Conservation (phyloP, 2,888 invertebrate species). For the Trissolcus brochymenae region DNA sequence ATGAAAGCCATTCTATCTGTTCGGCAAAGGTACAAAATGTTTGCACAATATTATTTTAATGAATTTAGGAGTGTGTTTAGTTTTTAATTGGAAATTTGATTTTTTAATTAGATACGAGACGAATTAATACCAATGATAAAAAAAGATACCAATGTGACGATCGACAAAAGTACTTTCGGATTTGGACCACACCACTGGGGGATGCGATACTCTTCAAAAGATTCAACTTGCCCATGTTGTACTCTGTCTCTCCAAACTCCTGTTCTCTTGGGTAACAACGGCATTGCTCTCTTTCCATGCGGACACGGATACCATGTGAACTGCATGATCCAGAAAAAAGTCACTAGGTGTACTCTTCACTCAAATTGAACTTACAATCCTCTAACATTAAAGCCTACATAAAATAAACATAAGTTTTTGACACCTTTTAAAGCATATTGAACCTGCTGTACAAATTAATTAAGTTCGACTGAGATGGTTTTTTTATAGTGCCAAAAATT, state of each 20-base stretch:
- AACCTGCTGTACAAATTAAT: slow-evolving; percentile 18
- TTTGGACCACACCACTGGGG: slow-evolving; percentile 78
- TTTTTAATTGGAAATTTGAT: background rate
- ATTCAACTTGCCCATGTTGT: slow-evolving; percentile 78
- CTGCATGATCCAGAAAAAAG: slow-evolving; percentile 79
- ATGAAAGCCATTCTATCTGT: slow-evolving; percentile 68
- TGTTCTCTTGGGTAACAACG: slow-evolving; percentile 80
- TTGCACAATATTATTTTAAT: background rate
- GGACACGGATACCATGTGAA: slow-evolving; percentile 82
- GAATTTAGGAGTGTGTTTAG: slow-evolving; percentile 16
- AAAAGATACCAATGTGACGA: slow-evolving; percentile 65
- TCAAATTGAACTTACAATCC: slow-evolving; percentile 42
- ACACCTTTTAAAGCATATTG: too few species aligned
- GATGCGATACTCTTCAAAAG: slow-evolving; percentile 70
- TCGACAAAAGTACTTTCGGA: slow-evolving; percentile 66
- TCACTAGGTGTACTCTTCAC: slow-evolving; percentile 75
- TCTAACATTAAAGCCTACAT: slow-evolving; percentile 2
- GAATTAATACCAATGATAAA: slow-evolving; percentile 65
- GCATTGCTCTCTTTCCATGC: slow-evolving; percentile 81
- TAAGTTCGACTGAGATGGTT: slow-evolving; percentile 17
- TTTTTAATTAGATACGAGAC: slow-evolving; percentile 63
- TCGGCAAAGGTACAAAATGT: slow-evolving; percentile 66
- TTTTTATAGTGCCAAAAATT: slow-evolving; percentile 9
- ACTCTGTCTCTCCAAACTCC: slow-evolving; percentile 80
- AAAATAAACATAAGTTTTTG: background rate